phyloP scores from a whole-genome alignment of 2,888 invertebrate species.

The Oscheius sp. region DNA sequence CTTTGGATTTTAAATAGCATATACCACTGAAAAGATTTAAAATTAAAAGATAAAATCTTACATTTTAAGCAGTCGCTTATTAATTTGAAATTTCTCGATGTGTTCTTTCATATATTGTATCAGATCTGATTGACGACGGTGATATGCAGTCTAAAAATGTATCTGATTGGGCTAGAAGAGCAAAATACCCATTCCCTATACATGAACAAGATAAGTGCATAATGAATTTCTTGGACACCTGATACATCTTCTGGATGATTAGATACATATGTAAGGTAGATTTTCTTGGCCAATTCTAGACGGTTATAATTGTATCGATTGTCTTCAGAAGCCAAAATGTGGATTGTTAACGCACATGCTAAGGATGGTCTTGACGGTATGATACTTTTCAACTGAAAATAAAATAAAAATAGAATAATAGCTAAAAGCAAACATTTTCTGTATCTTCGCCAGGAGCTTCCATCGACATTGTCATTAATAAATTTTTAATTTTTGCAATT shows the following conservation, averaged over 20 bases:
- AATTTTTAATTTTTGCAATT: too few species aligned
- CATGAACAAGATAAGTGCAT: neutral
- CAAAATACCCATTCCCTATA: slow-evolving; percentile 8
- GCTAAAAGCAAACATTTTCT: neutral
- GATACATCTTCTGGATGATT: neutral
- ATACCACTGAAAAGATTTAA: neutral
- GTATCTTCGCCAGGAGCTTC: too few species aligned
- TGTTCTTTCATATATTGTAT: neutral
- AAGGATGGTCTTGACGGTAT: neutral
- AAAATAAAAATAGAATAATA: neutral
- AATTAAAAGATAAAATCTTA: neutral
- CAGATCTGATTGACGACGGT: neutral
- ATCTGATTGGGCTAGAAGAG: neutral
- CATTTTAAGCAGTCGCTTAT: neutral
- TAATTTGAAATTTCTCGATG: neutral
- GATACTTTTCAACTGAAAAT: neutral
- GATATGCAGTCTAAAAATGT: neutral
- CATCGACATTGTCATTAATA: too few species aligned
- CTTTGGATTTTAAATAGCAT: neutral
- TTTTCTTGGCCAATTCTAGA: neutral
- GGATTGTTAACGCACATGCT: neutral
- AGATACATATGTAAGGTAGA: neutral
- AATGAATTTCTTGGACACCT: neutral
- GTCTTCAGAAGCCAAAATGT: neutral
- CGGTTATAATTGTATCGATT: neutral